phyloP scores from a whole-genome alignment of 2,888 invertebrate species.

The Eristalis arbustorum region DNA sequence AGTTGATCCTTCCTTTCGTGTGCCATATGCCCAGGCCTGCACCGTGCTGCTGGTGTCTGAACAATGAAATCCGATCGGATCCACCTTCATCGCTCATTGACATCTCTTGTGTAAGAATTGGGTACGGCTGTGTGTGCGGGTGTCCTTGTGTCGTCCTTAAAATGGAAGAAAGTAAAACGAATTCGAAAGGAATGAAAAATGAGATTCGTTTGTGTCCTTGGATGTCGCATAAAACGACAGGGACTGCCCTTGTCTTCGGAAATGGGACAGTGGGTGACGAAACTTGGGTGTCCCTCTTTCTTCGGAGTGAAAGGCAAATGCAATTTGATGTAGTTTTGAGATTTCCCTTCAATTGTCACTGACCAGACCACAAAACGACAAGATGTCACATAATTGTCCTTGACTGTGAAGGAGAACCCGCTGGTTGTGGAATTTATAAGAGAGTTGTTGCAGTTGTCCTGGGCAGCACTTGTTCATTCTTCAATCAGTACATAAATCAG shows the following conservation, averaged over 20 bases:
- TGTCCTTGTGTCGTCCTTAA: background rate
- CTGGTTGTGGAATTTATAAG: too few species aligned
- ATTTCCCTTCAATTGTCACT: background rate
- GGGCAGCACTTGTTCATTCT: too few species aligned
- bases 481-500: too few species aligned
- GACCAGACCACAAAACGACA: too few species aligned
- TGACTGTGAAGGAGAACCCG: too few species aligned
- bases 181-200: background rate
- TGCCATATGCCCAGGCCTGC: conserved; percentile 40
- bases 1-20: conserved; percentile 31
- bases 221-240: background rate
- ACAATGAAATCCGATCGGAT: conserved; percentile 55
- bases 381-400: too few species aligned
- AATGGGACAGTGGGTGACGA: background rate
- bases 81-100: conserved; percentile 35
- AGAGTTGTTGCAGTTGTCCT: too few species aligned
- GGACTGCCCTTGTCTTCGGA: background rate
- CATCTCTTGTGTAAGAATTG: background rate
- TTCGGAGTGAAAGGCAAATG: background rate
- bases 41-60: background rate
- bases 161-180: background rate
- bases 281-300: background rate
- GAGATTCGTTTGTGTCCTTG: background rate
- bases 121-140: background rate
- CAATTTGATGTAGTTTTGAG: background rate